These are phyloP conservation scores for Epinephelus lanceolatus DNA, from an alignment of 2,113 vertebrate genomes.

Conservation along the genomic window DNA sequence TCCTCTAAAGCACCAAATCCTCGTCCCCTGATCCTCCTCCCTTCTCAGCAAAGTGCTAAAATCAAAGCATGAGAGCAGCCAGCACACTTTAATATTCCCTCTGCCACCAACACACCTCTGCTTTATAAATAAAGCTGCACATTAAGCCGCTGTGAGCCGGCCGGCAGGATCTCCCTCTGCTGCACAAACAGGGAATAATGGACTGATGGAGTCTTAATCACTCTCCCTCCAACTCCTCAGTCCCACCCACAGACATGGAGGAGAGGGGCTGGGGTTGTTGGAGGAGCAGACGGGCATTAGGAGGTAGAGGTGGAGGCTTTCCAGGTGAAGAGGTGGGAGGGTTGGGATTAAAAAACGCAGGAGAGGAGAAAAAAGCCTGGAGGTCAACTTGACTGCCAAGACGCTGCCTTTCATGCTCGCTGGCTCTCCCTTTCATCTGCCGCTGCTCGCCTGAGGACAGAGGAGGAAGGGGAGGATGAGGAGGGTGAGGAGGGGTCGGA, in stretches of 20 bases:
- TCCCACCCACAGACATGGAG: slow-evolving; percentile 37
- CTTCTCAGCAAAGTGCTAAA: slow-evolving; percentile 25
- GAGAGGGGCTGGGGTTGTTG: slow-evolving; percentile 27
- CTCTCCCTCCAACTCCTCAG: slow-evolving; percentile 5
- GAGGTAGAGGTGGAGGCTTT: slow-evolving; percentile 40
- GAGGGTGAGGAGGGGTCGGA: not conserved
- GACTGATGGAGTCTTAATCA: slow-evolving; percentile 34
- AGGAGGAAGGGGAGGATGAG: slow-evolving; percentile 2
- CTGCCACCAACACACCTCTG: not conserved
- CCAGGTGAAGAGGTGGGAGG: slow-evolving; percentile 66
- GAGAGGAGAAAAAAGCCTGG: slow-evolving; percentile 61
- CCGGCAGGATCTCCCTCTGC: slow-evolving; percentile 10
- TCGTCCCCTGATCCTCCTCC: not conserved
- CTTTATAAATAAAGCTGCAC: slow-evolving; percentile 18
- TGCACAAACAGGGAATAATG: not conserved
- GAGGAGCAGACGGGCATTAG: slow-evolving; percentile 21
- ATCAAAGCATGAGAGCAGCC: not conserved
- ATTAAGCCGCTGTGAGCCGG: not conserved
- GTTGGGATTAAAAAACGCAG: slow-evolving; percentile 38
- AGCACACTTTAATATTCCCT: not conserved
- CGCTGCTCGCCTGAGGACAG: slow-evolving; percentile 41
- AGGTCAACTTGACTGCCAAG: slow-evolving; percentile 75
- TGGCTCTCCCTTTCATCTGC: slow-evolving; percentile 69
- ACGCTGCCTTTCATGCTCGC: slow-evolving; percentile 66
- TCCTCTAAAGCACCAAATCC: not conserved